Percentiles rank a stretch among this genome's conserved stretches.
Conservation (phyloP, 2,797 vertebrate species). For the Phrynocephalus forsythii region DNA sequence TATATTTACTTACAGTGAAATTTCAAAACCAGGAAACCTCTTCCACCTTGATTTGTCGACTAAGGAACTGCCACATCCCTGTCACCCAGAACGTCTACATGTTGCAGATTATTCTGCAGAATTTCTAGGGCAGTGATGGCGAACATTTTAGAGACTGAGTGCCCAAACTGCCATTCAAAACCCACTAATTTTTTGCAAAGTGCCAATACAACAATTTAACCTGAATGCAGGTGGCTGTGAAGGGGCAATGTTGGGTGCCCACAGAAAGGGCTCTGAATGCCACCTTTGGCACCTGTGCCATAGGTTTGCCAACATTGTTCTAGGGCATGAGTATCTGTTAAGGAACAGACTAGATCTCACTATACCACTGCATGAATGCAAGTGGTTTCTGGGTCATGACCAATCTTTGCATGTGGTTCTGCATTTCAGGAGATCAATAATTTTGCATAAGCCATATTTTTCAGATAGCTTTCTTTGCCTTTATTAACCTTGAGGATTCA, state of each 20-base stretch:
- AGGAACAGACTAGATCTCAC: background rate
- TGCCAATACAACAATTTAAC: too few species aligned
- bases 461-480: background rate
- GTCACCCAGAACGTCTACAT: background rate
- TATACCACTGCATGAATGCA: background rate
- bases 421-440: background rate
- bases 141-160: too few species aligned
- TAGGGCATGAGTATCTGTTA: background rate
- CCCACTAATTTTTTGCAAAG: too few species aligned
- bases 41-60: background rate
- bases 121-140: background rate
- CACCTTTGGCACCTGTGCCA: too few species aligned
- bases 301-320: background rate
- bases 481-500: background rate
- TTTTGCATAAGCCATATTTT: background rate
- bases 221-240: too few species aligned
- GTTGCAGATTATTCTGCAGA: background rate
- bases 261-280: too few species aligned
- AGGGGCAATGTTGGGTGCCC: too few species aligned
- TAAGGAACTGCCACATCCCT: background rate
- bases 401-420: background rate
- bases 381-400: background rate
- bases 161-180: too few species aligned
- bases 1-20: background rate
- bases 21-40: background rate